Percentiles rank a stretch among this genome's conserved stretches.
These are phyloP conservation scores for Taphrorychus bicolor DNA, from an alignment of 2,888 invertebrate species.

Conservation along the genomic window DNA sequence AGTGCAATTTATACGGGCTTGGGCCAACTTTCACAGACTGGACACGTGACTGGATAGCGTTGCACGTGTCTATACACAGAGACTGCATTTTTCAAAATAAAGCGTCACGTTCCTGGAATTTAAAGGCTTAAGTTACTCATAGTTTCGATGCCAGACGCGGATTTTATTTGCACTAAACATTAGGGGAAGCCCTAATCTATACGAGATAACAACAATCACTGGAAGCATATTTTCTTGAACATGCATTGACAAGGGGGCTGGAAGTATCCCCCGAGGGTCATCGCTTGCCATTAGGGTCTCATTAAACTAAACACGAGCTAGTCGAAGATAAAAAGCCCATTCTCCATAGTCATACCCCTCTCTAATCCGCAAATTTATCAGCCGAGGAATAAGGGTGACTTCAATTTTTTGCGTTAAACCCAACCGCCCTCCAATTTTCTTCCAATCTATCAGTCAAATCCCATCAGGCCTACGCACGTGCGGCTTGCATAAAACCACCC, in stretches of 20 bases:
- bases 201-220: background rate
- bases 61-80: background rate
- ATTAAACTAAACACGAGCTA: slow-evolving; percentile 9
- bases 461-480: slow-evolving; percentile 15
- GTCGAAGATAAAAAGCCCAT: slow-evolving; percentile 21
- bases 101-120: background rate
- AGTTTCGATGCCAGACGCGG: background rate
- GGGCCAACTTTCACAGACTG: background rate
- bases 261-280: background rate
- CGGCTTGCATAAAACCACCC: slow-evolving; percentile 5
- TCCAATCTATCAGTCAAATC: slow-evolving; percentile 22
- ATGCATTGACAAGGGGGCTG: background rate
- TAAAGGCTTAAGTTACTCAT: background rate
- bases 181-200: background rate
- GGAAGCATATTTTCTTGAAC: background rate
- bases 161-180: background rate
- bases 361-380: slow-evolving; percentile 31
- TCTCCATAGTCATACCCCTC: slow-evolving; percentile 7
- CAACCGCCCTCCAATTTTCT: slow-evolving; percentile 24
- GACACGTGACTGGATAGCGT: slow-evolving; percentile 2
- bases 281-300: background rate
- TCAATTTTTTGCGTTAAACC: slow-evolving; percentile 28
- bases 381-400: slow-evolving; percentile 24
- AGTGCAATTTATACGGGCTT: background rate
- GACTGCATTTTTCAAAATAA: background rate